A percentile compares a stretch with the other conserved stretches of the same genome.
Conservation (phyloP, 2,113 vertebrate genomes). For the Cephalopholis sonnerati region DNA sequence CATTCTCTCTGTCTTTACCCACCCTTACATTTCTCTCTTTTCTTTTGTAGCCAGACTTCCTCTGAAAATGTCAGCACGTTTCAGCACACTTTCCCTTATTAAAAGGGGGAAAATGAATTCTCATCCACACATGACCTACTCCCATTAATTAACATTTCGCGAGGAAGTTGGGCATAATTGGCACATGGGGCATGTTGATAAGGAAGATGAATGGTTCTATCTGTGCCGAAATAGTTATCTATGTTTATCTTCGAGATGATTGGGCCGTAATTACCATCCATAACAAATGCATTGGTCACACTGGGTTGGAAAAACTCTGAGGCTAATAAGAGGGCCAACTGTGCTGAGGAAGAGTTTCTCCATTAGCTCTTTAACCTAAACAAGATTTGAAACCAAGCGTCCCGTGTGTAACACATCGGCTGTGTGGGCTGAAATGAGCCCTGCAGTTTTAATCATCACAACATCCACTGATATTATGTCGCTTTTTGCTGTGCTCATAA, state of each 20-base stretch:
- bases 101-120: slow-evolving; percentile 38
- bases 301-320: slow-evolving; percentile 8
- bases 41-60: background rate
- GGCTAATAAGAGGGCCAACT: slow-evolving; percentile 21
- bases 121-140: slow-evolving; percentile 35
- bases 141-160: slow-evolving; percentile 50
- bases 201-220: slow-evolving; percentile 43
- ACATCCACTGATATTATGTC: slow-evolving; percentile 14
- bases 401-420: slow-evolving; percentile 1
- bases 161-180: slow-evolving; percentile 32
- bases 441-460: slow-evolving; percentile 24
- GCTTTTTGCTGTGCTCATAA: background rate
- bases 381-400: slow-evolving; percentile 29
- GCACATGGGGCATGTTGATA: slow-evolving; percentile 31
- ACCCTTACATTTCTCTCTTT: background rate
- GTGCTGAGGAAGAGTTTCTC: slow-evolving; percentile 9
- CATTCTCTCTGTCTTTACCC: background rate
- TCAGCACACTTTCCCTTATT: slow-evolving; percentile 14
- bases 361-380: slow-evolving; percentile 46
- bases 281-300: slow-evolving; percentile 36
- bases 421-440: slow-evolving; percentile 31
- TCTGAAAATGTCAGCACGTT: slow-evolving; percentile 32
- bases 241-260: slow-evolving; percentile 58
- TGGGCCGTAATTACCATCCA: slow-evolving; percentile 39
- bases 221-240: slow-evolving; percentile 23